A percentile compares a stretch with the other conserved stretches of the same genome.
phyloP scores from a whole-genome alignment of 2,888 invertebrate genomes.

The Atrina japonica region DNA sequence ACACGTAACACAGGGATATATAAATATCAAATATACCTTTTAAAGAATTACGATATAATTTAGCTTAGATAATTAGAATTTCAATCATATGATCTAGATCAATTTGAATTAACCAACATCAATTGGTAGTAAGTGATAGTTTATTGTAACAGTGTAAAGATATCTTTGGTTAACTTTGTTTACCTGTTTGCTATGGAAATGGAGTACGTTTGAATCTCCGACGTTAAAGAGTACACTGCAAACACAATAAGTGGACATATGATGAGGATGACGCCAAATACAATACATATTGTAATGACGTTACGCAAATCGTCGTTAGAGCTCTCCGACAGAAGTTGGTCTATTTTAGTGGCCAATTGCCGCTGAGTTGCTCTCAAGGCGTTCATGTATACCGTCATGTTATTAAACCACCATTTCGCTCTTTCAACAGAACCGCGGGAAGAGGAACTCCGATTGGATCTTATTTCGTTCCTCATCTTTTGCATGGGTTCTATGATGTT shows the following conservation, averaged over 20 bases:
- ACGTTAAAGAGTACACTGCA: conserved; percentile 69
- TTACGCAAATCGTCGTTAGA: conserved; percentile 60
- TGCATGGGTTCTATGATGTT: conserved; percentile 31
- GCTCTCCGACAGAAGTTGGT: conserved; percentile 51
- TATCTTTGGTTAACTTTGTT: too few species aligned
- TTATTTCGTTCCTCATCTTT: conserved; percentile 56
- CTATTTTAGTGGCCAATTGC: conserved; percentile 55
- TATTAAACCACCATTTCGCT: conserved; percentile 64
- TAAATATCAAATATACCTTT: too few species aligned
- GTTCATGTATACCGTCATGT: conserved; percentile 64
- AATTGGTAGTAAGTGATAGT: too few species aligned
- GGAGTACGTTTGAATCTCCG: conserved; percentile 73
- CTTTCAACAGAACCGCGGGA: conserved; percentile 51
- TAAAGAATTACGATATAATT: too few species aligned
- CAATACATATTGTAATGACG: conserved; percentile 66
- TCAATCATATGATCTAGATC: too few species aligned
- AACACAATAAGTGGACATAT: conserved; percentile 72
- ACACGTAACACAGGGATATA: too few species aligned
- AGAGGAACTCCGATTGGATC: conserved; percentile 45
- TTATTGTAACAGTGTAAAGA: too few species aligned
- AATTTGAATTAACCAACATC: too few species aligned
- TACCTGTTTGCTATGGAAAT: conserved; percentile 70
- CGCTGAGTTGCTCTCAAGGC: conserved; percentile 58
- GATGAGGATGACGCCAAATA: conserved; percentile 66
- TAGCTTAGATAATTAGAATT: too few species aligned